These are phyloP conservation scores for Microtus oregoni DNA, from an alignment of 2,113 vertebrate species.

Conservation along the genomic window DNA sequence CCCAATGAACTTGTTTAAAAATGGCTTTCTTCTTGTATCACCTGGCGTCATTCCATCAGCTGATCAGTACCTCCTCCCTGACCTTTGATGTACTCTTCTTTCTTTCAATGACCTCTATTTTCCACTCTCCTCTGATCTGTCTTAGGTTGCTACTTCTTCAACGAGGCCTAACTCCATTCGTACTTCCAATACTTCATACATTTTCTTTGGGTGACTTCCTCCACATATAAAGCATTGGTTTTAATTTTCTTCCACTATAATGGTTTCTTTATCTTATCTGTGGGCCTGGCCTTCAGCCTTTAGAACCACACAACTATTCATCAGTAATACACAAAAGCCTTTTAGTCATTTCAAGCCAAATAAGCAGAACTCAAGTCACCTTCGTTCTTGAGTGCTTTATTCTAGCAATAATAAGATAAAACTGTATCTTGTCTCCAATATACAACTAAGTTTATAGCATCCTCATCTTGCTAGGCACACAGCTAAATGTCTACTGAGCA, in stretches of 20 bases:
- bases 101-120: background rate
- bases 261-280: background rate
- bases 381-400: background rate
- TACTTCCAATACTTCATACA: background rate
- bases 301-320: background rate
- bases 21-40: background rate
- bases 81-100: background rate
- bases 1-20: background rate
- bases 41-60: background rate
- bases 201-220: background rate
- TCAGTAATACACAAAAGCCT: background rate
- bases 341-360: background rate
- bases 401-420: background rate
- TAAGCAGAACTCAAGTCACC: background rate
- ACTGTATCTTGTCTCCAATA: background rate
- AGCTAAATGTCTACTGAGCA: background rate
- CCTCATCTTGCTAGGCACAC: background rate
- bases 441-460: background rate
- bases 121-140: background rate
- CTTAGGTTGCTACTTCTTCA: background rate
- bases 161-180: background rate
- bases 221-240: background rate
- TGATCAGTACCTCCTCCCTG: background rate
- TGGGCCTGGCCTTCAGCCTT: background rate
- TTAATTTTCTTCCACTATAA: background rate